Percentiles rank a stretch among this genome's conserved stretches.
These are phyloP conservation scores for Medauroidea extradentata DNA, from an alignment of 1,140 invertebrate genomes.

Conservation along the genomic window DNA sequence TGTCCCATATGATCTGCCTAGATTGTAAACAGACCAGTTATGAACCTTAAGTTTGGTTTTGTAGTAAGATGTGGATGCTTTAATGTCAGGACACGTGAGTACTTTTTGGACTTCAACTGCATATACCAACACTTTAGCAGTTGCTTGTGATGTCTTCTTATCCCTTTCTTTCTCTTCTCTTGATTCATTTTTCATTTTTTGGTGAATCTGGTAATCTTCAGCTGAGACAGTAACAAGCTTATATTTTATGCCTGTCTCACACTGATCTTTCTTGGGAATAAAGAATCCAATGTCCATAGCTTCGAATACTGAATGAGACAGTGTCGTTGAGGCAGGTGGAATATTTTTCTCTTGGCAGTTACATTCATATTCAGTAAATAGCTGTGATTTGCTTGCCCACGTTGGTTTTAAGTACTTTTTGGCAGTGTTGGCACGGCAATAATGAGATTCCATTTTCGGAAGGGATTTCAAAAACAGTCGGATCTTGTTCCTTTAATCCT, in stretches of 20 bases:
- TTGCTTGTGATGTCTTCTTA: background rate
- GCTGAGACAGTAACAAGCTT: background rate
- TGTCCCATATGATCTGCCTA: background rate
- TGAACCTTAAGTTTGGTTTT: background rate
- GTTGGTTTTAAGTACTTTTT: conserved; percentile 7
- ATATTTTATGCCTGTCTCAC: conserved; percentile 8
- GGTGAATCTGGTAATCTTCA: background rate
- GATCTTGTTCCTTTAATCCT: conserved; percentile 1
- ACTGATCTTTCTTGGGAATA: conserved; percentile 5
- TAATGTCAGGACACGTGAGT: background rate
- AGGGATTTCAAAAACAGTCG: background rate
- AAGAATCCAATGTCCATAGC: conserved; percentile 9
- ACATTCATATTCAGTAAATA: conserved; percentile 1
- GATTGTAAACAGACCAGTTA: background rate
- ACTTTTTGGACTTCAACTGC: conserved; percentile 6
- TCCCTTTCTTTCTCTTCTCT: background rate
- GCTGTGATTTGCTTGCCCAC: conserved; percentile 10
- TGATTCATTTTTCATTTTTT: background rate
- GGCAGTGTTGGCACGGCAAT: conserved; percentile 1
- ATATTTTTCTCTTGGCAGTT: conserved; percentile 8
- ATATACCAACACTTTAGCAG: background rate
- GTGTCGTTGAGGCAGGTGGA: background rate
- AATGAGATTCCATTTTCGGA: conserved; percentile 1
- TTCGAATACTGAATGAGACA: background rate
- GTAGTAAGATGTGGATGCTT: background rate